Base-by-base conservation (phyloP, 1,140 invertebrate genomes). In the Cotesia chilonis region DNA sequence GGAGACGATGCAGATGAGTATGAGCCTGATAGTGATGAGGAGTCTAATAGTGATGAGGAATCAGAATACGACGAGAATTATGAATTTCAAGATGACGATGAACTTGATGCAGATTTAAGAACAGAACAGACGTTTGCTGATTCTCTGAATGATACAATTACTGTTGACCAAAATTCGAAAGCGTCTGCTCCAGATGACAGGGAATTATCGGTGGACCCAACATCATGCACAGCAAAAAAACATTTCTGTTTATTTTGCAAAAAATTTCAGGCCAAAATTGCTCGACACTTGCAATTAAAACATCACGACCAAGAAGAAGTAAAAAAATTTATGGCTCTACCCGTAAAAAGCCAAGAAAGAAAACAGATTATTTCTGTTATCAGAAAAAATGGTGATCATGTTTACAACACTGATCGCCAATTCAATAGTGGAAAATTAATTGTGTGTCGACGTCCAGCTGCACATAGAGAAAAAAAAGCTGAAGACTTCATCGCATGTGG, bases 161-260 rank as follows among this genome's bases (percentile, higher is more conserved):
- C 17, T 17, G 17, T 17, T 17, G 17, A 17, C 17, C 17, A 17
- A 17, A 17, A 17, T 17, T 17, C 1, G 17, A 17, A 17, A 17
- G 17, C 17, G 17, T 17, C 17, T 17, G 17, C 17, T 17, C 17
- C 17, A 17, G 17, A 17, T 17, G 17, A 17, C 17, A 17, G 17
- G 17, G 17, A 17, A 17, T 17, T 17, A 17, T 17, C 0, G 17
- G 17, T 17, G 17, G 17, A 17, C 17, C 17, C 17, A 17, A 17
- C 17, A 17, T 17, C 17, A 17, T 17, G 17, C 17, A 17, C 54
- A 17, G 36, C 51, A 2, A 79, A 78, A 68, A 72, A 75, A 74
- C 14, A 77, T 63, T 77, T 74, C 61, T 78, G 78, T 47, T 36
- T 74, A 0, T 79, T 73, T 68, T 78, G 76, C 52, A 67, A 77